A percentile compares a stretch with the other conserved stretches of the same genome.
These are phyloP conservation scores for Acrocyrtus sp. DNA, from an alignment of 2,888 invertebrate species.

Conservation along the genomic window DNA sequence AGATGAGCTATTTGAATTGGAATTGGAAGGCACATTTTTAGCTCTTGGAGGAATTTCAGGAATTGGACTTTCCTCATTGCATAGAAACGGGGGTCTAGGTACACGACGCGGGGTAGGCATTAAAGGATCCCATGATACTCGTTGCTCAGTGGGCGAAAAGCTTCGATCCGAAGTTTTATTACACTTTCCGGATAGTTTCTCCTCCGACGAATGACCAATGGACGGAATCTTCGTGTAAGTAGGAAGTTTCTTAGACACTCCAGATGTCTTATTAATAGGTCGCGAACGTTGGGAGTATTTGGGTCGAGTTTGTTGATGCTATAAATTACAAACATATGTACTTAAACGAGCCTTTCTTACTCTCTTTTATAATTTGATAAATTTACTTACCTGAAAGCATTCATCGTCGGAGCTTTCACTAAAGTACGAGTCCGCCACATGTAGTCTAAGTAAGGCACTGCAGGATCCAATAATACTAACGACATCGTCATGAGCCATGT, in stretches of 20 bases:
- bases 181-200: constrained; percentile 38
- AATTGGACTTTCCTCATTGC: constrained; percentile 51
- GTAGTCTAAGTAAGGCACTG: constrained; percentile 82
- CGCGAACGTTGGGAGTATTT: constrained; percentile 72
- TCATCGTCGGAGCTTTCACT: constrained; percentile 88
- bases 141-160: constrained; percentile 34
- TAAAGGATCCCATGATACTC: constrained; percentile 58
- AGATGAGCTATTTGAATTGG: constrained; percentile 10
- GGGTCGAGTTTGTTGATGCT: constrained; percentile 68
- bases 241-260: constrained; percentile 50
- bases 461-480: constrained; percentile 90
- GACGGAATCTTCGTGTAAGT: constrained; percentile 49
- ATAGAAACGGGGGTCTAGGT: constrained; percentile 53
- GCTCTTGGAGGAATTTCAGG: constrained; percentile 51
- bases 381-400: constrained; percentile 58
- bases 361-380: no score
- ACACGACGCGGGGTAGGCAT: constrained; percentile 51
- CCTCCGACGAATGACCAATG: constrained; percentile 25
- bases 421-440: constrained; percentile 87
- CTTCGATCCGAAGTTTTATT: constrained; percentile 47
- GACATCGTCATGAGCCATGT: constrained; percentile 92
- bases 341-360: no score
- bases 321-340: no score
- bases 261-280: constrained; percentile 52
- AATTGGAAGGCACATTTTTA: constrained; percentile 22